These are phyloP conservation scores for Ursus arctos DNA, from an alignment of 2,113 vertebrate genomes.

Conservation along the genomic window DNA sequence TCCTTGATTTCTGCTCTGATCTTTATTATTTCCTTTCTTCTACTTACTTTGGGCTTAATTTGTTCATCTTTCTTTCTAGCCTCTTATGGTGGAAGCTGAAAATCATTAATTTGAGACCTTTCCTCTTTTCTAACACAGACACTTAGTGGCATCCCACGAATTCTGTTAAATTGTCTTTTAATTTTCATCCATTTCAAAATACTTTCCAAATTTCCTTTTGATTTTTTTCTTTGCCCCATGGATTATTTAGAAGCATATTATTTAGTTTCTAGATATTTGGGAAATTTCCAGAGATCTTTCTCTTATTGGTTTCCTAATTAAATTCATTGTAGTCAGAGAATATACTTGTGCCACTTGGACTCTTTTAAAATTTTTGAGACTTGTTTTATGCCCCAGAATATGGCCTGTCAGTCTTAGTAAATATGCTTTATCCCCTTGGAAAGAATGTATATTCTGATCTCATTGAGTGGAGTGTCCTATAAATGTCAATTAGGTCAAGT, in stretches of 20 bases:
- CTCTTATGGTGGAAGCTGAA: conserved; percentile 26
- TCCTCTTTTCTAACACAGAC: conserved; percentile 24
- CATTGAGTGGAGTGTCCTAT: background rate
- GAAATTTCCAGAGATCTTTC: background rate
- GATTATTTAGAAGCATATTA: background rate
- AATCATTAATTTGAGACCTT: conserved; percentile 35
- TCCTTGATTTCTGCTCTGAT: conserved; percentile 50
- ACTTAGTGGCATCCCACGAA: background rate
- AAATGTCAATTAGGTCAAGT: background rate
- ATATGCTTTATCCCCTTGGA: background rate
- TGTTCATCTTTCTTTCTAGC: conserved; percentile 52
- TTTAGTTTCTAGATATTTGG: conserved; percentile 32
- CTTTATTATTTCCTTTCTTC: conserved; percentile 46
- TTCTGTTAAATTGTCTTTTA: conserved; percentile 40
- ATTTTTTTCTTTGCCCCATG: background rate
- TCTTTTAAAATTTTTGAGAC: background rate
- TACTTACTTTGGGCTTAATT: conserved; percentile 54
- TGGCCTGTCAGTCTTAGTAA: background rate
- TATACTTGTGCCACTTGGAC: conserved; percentile 5
- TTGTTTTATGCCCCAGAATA: conserved; percentile 18
- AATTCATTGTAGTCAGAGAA: background rate
- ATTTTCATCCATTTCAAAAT: conserved; percentile 47
- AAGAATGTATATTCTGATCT: background rate
- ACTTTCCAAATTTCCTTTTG: background rate
- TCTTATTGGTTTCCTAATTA: conserved; percentile 35